These are phyloP conservation scores for Acanthoscelides obtectus DNA, from an alignment of 2,888 invertebrate genomes.

Conservation along the genomic window DNA sequence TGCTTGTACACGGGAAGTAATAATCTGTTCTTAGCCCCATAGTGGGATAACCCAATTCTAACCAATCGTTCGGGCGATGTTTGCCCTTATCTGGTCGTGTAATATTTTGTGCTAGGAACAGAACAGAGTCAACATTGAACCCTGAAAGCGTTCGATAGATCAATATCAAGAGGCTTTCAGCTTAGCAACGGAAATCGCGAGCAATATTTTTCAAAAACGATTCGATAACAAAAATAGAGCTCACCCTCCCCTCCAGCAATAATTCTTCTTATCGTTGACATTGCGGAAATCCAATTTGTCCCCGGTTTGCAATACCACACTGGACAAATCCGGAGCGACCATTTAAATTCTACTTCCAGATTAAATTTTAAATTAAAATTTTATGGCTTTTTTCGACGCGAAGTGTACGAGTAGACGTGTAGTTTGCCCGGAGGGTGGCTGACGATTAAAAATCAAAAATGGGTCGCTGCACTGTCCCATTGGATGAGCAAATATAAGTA, in stretches of 20 bases:
- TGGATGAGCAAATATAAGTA: background rate
- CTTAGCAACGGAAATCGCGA: background rate
- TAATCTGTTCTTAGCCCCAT: no score
- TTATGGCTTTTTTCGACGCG: constrained; percentile 1
- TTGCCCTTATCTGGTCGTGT: background rate
- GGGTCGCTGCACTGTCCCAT: background rate
- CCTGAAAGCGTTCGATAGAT: background rate
- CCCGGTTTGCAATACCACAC: constrained; percentile 6
- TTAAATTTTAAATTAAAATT: constrained; percentile 14
- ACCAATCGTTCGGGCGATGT: background rate
- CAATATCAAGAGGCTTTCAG: background rate
- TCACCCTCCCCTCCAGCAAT: constrained; percentile 8
- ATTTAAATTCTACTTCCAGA: constrained; percentile 12
- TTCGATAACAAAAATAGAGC: constrained; percentile 7
- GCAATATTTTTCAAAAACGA: constrained; percentile 10
- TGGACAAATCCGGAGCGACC: constrained; percentile 8
- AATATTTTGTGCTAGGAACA: background rate
- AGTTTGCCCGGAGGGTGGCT: background rate
- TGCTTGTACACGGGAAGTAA: no score
- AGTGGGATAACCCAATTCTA: background rate
- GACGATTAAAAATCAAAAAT: background rate
- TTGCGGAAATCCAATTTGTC: constrained; percentile 20
- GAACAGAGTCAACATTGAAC: background rate
- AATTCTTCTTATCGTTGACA: constrained; percentile 21
- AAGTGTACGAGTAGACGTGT: background rate